A percentile compares a stretch with the other conserved stretches of the same genome.
Evolutionary conservation across 2,888 invertebrate species (phyloP).

Genomic region (Rhamnusium bicolor): DNA sequence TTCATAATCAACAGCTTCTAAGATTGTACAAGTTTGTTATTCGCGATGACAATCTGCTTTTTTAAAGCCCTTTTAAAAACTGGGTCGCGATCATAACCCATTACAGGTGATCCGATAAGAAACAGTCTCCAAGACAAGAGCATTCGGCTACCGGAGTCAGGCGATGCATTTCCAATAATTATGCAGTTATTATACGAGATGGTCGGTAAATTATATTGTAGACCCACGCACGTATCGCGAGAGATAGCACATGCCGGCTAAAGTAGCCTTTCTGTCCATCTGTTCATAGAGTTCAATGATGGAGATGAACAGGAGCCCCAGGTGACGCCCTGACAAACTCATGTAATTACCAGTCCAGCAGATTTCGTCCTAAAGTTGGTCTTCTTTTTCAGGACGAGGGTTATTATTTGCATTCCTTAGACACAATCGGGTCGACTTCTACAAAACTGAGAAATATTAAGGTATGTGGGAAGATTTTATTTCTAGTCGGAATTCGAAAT

Average conservation of each 20-base stretch:
- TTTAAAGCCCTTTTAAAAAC: no score
- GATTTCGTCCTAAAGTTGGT: constrained; percentile 50
- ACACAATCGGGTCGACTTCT: constrained; percentile 44
- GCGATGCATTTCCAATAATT: constrained; percentile 65
- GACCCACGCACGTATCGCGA: constrained; percentile 67
- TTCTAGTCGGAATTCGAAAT: not conserved
- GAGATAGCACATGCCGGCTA: constrained; percentile 53
- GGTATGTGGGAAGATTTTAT: constrained; percentile 32
- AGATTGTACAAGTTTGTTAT: no score
- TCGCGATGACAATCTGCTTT: no score
- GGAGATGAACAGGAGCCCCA: constrained; percentile 62
- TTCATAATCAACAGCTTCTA: no score
- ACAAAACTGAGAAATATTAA: constrained; percentile 9
- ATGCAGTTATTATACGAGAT: constrained; percentile 68
- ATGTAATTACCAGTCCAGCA: constrained; percentile 62
- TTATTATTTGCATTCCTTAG: constrained; percentile 63
- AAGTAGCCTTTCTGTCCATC: constrained; percentile 57
- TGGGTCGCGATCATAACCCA: constrained; percentile 21
- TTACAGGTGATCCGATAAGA: constrained; percentile 36
- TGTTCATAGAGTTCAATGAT: constrained; percentile 49
- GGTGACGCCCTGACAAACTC: constrained; percentile 67
- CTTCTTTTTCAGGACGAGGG: constrained; percentile 38
- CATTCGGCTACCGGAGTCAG: constrained; percentile 51
- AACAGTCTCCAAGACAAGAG: constrained; percentile 23
- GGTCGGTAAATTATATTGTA: constrained; percentile 69